A percentile compares a stretch with the other conserved stretches of the same genome.
These are phyloP conservation scores for Thamnophis elegans DNA, from an alignment of 2,797 vertebrate genomes.

Conservation along the genomic window DNA sequence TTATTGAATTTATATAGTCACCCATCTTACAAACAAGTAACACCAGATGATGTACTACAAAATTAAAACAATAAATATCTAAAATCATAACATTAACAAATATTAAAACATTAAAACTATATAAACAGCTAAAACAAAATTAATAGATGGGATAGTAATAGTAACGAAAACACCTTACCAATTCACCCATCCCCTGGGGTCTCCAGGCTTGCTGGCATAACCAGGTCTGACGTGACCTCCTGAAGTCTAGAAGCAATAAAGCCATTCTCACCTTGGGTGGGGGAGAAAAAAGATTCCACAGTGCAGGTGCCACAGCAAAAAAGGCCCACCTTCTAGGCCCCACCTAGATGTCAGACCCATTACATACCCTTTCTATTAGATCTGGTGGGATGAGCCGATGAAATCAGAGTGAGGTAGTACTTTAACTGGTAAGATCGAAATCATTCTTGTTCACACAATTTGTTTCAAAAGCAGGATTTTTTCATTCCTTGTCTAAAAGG, in stretches of 20 bases:
- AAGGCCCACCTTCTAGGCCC: not conserved
- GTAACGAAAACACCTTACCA: not conserved
- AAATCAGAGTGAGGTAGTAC: not conserved
- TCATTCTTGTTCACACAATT: not conserved
- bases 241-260: not conserved
- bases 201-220: not conserved
- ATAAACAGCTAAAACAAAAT: not conserved
- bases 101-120: not conserved
- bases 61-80: not conserved
- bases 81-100: not conserved
- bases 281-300: not conserved
- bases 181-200: not conserved
- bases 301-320: not conserved
- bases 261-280: not conserved
- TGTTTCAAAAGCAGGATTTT: not conserved
- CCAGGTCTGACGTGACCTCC: not conserved
- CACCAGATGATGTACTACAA: not conserved
- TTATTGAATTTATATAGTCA: not conserved
- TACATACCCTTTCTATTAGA: not conserved
- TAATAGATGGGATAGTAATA: not conserved
- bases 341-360: not conserved
- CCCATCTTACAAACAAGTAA: not conserved
- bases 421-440: not conserved
- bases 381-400: not conserved
- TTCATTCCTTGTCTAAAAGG: not conserved